Base-by-base conservation (phyloP, 2,888 invertebrate genomes). In the Leptogaster cylindrica region DNA sequence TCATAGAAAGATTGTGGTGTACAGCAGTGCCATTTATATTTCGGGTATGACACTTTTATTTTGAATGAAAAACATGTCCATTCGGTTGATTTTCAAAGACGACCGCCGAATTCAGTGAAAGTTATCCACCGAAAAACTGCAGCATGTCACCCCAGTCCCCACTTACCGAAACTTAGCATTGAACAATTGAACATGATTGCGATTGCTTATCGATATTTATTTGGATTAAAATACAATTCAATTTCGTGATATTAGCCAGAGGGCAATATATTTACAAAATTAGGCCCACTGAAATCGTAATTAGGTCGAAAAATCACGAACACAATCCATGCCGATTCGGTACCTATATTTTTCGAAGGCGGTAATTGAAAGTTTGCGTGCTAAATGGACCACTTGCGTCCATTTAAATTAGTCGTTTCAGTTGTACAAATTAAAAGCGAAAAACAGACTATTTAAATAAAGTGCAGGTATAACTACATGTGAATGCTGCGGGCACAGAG, bases 281-380 rank as follows among this genome's bases (percentile, higher is more conserved):
- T 50, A 27, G 50, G 50, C 8, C 16, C 27, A 23, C 16, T 28
- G 27, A 14, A 50, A 27, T 10, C 27, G 27, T 28, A 50, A 50
- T 50, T 50, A 28, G 23, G 50, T 16, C 50, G 14, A 14, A 31
- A 4, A 50, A 50, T 10, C 27, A 50, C 27, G 16, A 50, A 50
- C 25, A 27, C 50, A 27, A 12, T 27, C 44, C 18, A 18, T 44
- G 18, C 10, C 46, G 31, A 31, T 31, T 31, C 6, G 50, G 50
- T n/a, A n/a, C 14, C 50, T 25, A 50, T 27, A 28, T 50, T 10
- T 12, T 25, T 14, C 27, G 50, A 50, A 50, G 50, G 50, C 28
- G 50, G 50, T 50, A 50, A 50, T 50, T 50, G 50, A 50, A 50
- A 50, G 50, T 25, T 50, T 50, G 14, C 50, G 50, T 25, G 50